Percentiles rank a stretch among this genome's conserved stretches.
phyloP scores from a whole-genome alignment of 2,888 invertebrate genomes.

The Mythimna pallens region DNA sequence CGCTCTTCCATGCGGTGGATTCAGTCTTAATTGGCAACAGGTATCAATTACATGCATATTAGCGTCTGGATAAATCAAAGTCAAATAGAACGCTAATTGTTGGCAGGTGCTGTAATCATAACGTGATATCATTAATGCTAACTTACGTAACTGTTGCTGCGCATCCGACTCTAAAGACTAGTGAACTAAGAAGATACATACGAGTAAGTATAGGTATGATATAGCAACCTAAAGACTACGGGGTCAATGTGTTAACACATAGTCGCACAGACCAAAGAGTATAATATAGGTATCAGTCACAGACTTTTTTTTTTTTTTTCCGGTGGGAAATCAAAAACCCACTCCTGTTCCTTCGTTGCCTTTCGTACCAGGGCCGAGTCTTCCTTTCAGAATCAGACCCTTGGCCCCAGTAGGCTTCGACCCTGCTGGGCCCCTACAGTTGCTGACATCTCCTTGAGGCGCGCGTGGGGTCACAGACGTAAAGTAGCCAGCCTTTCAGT shows the following conservation, averaged over 20 bases:
- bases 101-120: conserved; percentile 38
- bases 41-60: conserved; percentile 41
- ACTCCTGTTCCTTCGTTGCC: too few species aligned
- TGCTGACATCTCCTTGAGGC: too few species aligned
- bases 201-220: not conserved
- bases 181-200: not conserved
- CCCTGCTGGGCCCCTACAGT: too few species aligned
- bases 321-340: too few species aligned
- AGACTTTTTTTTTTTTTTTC: too few species aligned
- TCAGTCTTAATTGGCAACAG: conserved; percentile 29
- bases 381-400: too few species aligned
- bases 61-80: conserved; percentile 27
- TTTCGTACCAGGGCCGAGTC: too few species aligned
- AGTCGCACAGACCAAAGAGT: too few species aligned
- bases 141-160: conserved; percentile 41
- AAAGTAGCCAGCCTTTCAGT: too few species aligned
- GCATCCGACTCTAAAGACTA: conserved; percentile 1
- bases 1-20: not conserved
- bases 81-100: conserved; percentile 41
- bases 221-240: not conserved
- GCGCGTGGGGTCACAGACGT: too few species aligned
- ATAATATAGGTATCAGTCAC: too few species aligned
- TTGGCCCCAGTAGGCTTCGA: too few species aligned
- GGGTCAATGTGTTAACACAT: conserved; percentile 4
- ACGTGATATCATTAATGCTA: conserved; percentile 17